A percentile compares a stretch with the other conserved stretches of the same genome.
These are phyloP conservation scores for Dasyornis broadbenti DNA, from an alignment of 2,113 vertebrate genomes.

Conservation along the genomic window DNA sequence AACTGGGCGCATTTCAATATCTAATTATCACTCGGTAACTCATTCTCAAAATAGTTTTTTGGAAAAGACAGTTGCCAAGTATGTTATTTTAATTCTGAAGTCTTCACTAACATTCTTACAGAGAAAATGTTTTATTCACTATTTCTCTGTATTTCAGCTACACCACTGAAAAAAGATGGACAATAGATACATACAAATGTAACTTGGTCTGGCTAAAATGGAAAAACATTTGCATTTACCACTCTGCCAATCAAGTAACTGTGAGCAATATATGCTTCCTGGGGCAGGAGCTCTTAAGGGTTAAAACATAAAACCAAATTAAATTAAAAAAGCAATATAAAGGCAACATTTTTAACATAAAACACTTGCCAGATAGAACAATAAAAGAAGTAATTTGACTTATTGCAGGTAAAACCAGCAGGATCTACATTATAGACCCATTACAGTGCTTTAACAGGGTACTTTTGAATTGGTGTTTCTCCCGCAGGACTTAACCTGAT, in stretches of 20 bases:
- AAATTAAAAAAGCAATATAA: not conserved
- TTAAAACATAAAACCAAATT: conserved; percentile 14
- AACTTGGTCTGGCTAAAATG: not conserved
- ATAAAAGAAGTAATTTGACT: conserved; percentile 11
- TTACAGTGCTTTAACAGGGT: conserved; percentile 10
- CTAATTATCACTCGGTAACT: conserved; percentile 76
- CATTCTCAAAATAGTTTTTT: conserved; percentile 72
- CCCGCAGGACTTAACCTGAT: conserved; percentile 40
- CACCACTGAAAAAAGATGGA: not conserved
- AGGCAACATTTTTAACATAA: not conserved
- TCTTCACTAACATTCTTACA: not conserved
- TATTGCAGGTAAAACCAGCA: conserved; percentile 21
- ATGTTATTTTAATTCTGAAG: conserved; percentile 52
- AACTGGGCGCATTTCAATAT: conserved; percentile 68
- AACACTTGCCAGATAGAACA: not conserved
- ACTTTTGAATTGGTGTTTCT: not conserved
- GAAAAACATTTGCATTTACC: not conserved
- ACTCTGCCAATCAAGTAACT: not conserved
- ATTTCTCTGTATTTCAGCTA: conserved; percentile 3
- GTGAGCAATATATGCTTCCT: not conserved
- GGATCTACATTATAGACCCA: not conserved
- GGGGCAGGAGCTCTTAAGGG: not conserved
- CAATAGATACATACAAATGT: not conserved
- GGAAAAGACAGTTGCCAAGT: conserved; percentile 65
- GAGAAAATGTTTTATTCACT: not conserved